These are phyloP conservation scores for Drosophila antonietae DNA, from an alignment of 2,888 invertebrate species.

Conservation along the genomic window DNA sequence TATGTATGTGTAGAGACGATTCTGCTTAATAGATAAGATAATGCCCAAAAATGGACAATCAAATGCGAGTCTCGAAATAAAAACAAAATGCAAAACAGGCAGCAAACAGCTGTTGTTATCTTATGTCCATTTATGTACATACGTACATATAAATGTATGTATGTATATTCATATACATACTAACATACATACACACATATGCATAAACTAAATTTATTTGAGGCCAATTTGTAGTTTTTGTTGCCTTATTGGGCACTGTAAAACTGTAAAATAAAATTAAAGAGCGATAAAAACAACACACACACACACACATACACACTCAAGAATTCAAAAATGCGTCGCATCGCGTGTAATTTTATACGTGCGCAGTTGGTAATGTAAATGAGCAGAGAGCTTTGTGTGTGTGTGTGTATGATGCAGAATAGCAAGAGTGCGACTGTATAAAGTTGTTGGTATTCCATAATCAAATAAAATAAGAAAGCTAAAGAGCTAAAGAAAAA, in stretches of 20 bases:
- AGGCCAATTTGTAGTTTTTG: conserved; percentile 35
- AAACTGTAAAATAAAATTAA: conserved; percentile 29
- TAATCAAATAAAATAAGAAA: conserved; percentile 50
- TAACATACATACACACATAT: not conserved
- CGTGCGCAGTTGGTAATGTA: conserved; percentile 73
- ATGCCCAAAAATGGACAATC: conserved; percentile 55
- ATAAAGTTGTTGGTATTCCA: conserved; percentile 42
- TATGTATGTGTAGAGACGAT: not conserved
- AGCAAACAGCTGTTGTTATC: conserved; percentile 57
- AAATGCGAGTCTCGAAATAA: conserved; percentile 32
- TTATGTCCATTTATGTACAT: conserved; percentile 12
- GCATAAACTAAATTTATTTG: conserved; percentile 41
- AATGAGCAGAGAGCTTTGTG: conserved; percentile 45
- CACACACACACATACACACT: conserved; percentile 3
- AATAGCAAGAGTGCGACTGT: conserved; percentile 29
- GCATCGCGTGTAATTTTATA: conserved; percentile 49
- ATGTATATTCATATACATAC: not conserved
- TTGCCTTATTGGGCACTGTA: conserved; percentile 24
- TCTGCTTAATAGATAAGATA: conserved; percentile 19
- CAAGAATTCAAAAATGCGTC: conserved; percentile 23
- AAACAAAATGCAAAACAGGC: conserved; percentile 35
- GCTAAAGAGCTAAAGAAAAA: conserved; percentile 25
- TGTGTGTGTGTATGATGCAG: conserved; percentile 15
- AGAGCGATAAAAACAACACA: conserved; percentile 28
- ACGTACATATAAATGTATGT: not conserved